A percentile compares a stretch with the other conserved stretches of the same genome.
Evolutionary conservation across 2,888 invertebrate species (phyloP).

Genomic region (Paralinhomoeus sp.): DNA sequence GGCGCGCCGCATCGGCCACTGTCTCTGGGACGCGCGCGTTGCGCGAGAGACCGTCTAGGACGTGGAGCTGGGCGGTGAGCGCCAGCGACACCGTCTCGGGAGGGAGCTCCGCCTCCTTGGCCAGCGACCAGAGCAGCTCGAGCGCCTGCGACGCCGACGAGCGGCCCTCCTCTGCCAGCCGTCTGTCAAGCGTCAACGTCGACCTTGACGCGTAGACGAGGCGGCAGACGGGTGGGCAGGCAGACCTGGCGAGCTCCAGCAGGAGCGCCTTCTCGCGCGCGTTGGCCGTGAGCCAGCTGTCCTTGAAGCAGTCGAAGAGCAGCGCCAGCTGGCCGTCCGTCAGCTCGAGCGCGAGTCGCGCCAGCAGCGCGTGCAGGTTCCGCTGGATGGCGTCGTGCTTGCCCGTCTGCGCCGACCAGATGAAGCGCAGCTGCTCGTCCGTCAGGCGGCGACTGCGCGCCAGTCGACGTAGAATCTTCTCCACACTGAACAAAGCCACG

Average conservation of each 20-base stretch:
- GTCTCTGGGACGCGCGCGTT: no score
- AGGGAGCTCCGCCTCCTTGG: constrained; percentile 80
- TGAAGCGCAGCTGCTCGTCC: constrained; percentile 70
- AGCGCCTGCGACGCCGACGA: constrained; percentile 40
- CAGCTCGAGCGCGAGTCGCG: constrained; percentile 93
- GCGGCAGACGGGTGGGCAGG: no score
- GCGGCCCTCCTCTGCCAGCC: no score
- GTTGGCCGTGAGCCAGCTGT: constrained; percentile 77
- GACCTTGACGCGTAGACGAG: no score
- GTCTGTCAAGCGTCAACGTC: no score
- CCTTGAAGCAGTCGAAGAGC: constrained; percentile 56
- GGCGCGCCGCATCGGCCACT: no score
- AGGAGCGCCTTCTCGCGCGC: constrained; percentile 85
- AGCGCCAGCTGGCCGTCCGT: constrained; percentile 88
- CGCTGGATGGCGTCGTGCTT: constrained; percentile 96
- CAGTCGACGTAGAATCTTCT: no score
- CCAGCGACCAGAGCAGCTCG: constrained; percentile 81
- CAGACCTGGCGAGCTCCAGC: constrained; percentile 27
- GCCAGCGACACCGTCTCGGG: constrained; percentile 55
- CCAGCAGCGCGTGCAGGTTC: constrained; percentile 80
- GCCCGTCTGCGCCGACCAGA: constrained; percentile 89
- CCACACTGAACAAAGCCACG: constrained; percentile 10
- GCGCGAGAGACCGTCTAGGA: no score
- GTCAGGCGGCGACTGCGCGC: constrained; percentile 54
- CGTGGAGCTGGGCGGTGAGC: no score